phyloP scores from a whole-genome alignment of 2,113 vertebrate species.

The Heterotilapia buettikoferi region DNA sequence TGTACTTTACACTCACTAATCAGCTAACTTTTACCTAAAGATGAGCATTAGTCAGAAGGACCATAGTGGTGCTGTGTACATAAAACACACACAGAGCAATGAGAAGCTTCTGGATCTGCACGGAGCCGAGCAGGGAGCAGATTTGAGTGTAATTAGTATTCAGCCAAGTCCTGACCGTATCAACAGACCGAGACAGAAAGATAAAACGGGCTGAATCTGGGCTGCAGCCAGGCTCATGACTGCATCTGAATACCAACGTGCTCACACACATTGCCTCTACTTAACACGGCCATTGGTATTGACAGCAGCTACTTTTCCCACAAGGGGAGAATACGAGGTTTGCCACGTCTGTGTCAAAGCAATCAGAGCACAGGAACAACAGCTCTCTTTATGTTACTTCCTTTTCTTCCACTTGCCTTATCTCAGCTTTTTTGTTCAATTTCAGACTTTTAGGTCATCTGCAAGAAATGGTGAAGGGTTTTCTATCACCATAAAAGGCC shows the following conservation, averaged over 20 bases:
- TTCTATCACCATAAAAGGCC: neutral
- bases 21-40: neutral
- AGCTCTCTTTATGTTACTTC: neutral
- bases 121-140: neutral
- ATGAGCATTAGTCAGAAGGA: neutral
- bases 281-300: neutral
- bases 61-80: neutral
- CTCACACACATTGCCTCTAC: neutral
- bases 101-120: neutral
- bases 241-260: neutral
- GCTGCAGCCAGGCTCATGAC: neutral
- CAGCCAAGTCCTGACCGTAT: neutral
- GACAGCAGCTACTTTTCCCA: neutral
- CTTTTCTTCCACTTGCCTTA: neutral
- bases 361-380: neutral
- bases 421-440: neutral
- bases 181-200: neutral
- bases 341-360: neutral
- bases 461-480: neutral
- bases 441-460: neutral
- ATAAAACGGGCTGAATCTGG: neutral
- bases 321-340: neutral
- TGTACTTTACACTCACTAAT: constrained; percentile 21
- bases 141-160: neutral
- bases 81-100: neutral